These are phyloP conservation scores for Pachliopta kotzebuea DNA, from an alignment of 2,888 invertebrate species.

Conservation along the genomic window DNA sequence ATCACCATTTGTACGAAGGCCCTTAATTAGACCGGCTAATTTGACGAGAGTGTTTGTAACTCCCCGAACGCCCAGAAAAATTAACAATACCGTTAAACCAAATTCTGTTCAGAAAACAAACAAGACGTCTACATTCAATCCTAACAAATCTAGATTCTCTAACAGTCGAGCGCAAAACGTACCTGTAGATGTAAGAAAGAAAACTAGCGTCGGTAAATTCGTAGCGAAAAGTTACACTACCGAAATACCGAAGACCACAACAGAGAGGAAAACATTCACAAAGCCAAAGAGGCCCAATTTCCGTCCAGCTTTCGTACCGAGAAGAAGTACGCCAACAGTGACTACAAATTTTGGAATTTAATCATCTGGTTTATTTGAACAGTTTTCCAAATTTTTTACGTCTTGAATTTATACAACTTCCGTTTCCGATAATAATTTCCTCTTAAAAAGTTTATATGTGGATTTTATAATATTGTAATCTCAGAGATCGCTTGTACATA, in stretches of 20 bases:
- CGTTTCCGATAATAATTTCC: conserved; percentile 43
- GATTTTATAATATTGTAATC: conserved; percentile 25
- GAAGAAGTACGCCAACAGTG: conserved; percentile 53
- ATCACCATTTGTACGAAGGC: conserved; percentile 66
- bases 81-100: conserved; percentile 47
- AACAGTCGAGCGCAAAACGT: conserved; percentile 65
- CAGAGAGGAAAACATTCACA: conserved; percentile 61
- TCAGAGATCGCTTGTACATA: conserved; percentile 46
- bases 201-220: conserved; percentile 42
- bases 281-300: conserved; percentile 65
- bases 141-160: conserved; percentile 60
- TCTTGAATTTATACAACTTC: conserved; percentile 29
- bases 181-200: conserved; percentile 64
- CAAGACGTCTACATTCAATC: conserved; percentile 59
- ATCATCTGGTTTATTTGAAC: conserved; percentile 28
- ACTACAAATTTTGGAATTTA: conserved; percentile 43
- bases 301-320: conserved; percentile 65
- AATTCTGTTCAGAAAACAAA: conserved; percentile 56
- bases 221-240: conserved; percentile 56
- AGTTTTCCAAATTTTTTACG: too few species aligned
- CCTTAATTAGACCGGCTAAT: conserved; percentile 58
- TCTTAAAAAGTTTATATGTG: conserved; percentile 4
- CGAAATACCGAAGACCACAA: conserved; percentile 60
- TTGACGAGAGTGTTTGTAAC: conserved; percentile 47
- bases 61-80: conserved; percentile 50